Evolutionary conservation across 2,797 vertebrate genomes (phyloP), one percentile per base, ranked within the genome.

Genomic region (Valencia hispanica): DNA sequence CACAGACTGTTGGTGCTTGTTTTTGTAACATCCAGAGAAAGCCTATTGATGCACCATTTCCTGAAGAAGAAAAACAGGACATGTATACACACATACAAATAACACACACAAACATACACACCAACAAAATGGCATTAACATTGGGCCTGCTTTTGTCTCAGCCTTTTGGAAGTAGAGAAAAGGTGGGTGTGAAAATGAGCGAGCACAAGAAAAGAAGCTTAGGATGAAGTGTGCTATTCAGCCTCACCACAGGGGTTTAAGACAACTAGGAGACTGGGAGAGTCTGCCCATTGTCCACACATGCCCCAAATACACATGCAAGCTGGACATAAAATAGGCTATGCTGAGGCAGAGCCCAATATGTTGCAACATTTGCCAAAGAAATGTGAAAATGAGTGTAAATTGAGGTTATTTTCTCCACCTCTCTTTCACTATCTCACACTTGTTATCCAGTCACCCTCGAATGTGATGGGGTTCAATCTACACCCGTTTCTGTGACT

Each of bases 371-470:
- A 94, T 94, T 94, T 91, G 89, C 92, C 93, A 93, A 94, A 94
- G 94, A 93, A 95, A 95, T 93, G 95, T 95, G 96, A 95, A 96
- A 96, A 96, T 96, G 91, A 94, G 94, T 96, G 94, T 94, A 96
- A 96, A 96, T 96, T 95, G 94, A 94, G 92, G 94, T 94, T 94
- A 95, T 95, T 94, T 95, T 94, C 90, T 91, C 88, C 88, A 88
- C 81, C 89, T 88, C 85, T 84, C 88, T 80, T 75, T 89, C 87
- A 81, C 91, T 69, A 73, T 86, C 87, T 92, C 89, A 86, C 90
- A 90, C 90, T 92, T 87, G 89, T 92, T 94, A 94, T 93, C 89
- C 89, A 80, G 82, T 86, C 87, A 87, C 85, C 86, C 89, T 90
- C 51, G 48, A 75, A 91, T 86, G 84, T 84, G 85, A 87, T 80